A percentile compares a stretch with the other conserved stretches of the same genome.
Evolutionary conservation across 1,140 invertebrate genomes (phyloP).

Genomic region (Apis florea): DNA sequence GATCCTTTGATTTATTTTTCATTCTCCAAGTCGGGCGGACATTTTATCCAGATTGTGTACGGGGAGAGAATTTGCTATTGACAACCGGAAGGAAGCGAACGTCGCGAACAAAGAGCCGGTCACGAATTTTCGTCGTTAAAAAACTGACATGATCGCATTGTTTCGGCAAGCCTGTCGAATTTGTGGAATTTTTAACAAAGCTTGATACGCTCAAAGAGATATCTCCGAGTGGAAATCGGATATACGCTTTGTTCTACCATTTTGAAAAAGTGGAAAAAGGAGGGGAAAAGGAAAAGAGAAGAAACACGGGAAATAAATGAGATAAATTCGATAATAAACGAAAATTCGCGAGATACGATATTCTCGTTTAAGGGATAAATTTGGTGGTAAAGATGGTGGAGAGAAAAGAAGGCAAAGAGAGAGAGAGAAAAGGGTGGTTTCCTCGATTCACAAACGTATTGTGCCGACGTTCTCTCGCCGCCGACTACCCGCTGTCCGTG

Average conservation of each 20-base stretch:
- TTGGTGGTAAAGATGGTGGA: neutral
- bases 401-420: neutral
- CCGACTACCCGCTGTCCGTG: neutral
- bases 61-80: neutral
- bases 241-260: neutral
- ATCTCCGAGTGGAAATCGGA: neutral
- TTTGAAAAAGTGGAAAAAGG: neutral
- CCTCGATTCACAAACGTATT: slow-evolving; percentile 4
- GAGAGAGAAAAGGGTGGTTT: neutral
- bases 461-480: neutral
- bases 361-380: neutral
- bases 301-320: no score
- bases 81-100: neutral
- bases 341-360: neutral
- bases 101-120: neutral
- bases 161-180: neutral
- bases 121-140: neutral
- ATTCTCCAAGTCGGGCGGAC: neutral
- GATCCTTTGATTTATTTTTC: slow-evolving; percentile 14
- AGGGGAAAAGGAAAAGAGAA: no score
- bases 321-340: neutral
- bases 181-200: neutral
- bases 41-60: neutral
- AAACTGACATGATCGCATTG: neutral
- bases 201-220: neutral